phyloP scores from a whole-genome alignment of 2,113 vertebrate genomes.

The Periophthalmus modestus region DNA sequence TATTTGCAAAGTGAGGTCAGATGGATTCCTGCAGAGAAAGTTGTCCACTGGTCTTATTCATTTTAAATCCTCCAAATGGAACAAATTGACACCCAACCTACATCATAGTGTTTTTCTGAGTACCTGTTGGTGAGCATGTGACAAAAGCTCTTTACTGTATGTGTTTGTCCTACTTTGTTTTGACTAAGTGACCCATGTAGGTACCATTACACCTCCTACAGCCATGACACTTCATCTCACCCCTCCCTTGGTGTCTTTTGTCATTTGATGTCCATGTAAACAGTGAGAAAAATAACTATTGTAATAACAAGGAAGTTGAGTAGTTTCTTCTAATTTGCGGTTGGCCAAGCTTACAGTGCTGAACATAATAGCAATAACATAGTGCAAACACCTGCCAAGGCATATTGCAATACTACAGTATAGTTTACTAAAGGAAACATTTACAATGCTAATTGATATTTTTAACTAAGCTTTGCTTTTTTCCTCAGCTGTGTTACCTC shows the following conservation, averaged over 20 bases:
- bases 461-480: conserved; percentile 6
- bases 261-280: not conserved
- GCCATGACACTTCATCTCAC: conserved; percentile 2
- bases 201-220: conserved; percentile 44
- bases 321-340: not conserved
- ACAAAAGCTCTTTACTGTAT: conserved; percentile 35
- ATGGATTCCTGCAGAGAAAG: not conserved
- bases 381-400: not conserved
- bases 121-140: conserved; percentile 23
- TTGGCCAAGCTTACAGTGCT: not conserved
- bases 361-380: not conserved
- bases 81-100: not conserved
- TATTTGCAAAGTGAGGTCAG: not conserved
- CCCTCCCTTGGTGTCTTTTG: conserved; percentile 3
- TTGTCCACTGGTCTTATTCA: not conserved
- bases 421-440: not conserved
- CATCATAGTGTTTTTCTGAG: not conserved
- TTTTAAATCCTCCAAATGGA: not conserved
- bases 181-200: conserved; percentile 53
- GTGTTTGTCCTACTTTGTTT: conserved; percentile 47
- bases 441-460: too few species aligned
- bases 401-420: not conserved
- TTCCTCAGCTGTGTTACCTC: conserved; percentile 85
- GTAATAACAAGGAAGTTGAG: not conserved
- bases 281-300: not conserved